phyloP scores from a whole-genome alignment of 2,797 vertebrate species.

The Erethizon dorsatum region DNA sequence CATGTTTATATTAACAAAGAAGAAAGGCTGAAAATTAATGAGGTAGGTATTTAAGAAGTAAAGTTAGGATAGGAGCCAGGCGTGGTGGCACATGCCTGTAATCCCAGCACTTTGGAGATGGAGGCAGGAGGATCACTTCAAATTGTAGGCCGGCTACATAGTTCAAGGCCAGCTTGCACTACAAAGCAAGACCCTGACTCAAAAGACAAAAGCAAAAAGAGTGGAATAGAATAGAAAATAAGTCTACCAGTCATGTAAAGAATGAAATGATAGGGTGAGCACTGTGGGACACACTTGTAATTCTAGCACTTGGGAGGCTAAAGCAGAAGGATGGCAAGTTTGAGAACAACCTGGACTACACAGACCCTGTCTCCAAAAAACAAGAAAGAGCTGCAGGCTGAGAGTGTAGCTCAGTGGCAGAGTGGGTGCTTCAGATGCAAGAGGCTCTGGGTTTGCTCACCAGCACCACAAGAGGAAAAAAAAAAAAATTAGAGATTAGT shows the following conservation, averaged over 20 bases:
- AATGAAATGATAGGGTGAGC: background rate
- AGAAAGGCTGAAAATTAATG: no score
- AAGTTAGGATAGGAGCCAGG: background rate
- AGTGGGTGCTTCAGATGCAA: no score
- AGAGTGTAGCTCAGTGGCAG: background rate
- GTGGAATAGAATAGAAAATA: no score
- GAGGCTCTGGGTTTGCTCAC: background rate
- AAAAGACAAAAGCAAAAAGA: background rate
- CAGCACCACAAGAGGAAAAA: background rate
- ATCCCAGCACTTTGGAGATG: background rate
- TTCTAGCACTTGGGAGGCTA: background rate
- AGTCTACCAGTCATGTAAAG: background rate
- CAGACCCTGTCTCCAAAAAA: background rate
- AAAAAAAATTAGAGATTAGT: background rate
- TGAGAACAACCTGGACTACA: background rate
- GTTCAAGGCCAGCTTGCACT: background rate
- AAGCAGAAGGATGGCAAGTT: background rate
- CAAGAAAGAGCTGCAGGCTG: background rate
- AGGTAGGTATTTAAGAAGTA: background rate
- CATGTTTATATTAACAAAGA: no score
- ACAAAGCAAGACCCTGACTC: background rate
- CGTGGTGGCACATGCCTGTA: background rate
- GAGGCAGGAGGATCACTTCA: no score
- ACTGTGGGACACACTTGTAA: background rate
- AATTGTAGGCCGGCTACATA: background rate